Evolutionary conservation across 2,113 vertebrate species (phyloP), one percentile per base, ranked within the genome.

Genomic region (Buteo buteo): DNA sequence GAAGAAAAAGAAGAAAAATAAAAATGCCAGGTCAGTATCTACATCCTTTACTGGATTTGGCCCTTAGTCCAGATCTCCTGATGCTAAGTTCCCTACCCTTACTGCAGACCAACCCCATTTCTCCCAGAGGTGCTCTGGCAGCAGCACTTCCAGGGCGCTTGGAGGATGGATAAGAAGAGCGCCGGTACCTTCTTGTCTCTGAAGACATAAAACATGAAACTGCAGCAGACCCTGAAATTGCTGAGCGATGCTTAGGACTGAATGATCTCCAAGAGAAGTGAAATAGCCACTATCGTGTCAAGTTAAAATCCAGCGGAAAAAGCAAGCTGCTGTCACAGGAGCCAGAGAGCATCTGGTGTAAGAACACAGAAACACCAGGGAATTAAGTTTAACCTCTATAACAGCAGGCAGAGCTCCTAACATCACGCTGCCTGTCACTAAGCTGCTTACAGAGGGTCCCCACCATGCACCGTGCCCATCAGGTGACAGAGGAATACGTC

Each of bases 401-500:
- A 15, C 25, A 36, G 2, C 25, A 64, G 22, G 25, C 11, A 58
- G 58, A 50, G 36, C 42, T 71, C 16, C 36, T 7, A 21, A 21
- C 25, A 55, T 12, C 76, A 16, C 5, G 1, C 40, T 47, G 18
- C 34, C 31, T 36, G 10, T 31, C 77, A 57, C 58, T n/a, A 72
- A 25, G n/a, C n/a, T 7, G 9, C 44, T n/a, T 40, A 32, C 1
- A 3, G 20, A 73, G 36, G 13, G 42, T 58, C 36, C 50, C 31
- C 42, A 31, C 67, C n/a, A 25, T 4, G 11, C 24, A 8, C 57
- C 4, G 15, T 31, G 19, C 42, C 50, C 67, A 21, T 31, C 58
- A 31, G 16, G 20, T 0, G 0, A 25, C 34, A 49, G 40, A 45
- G 15, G n/a, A 65, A 49, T n/a, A 26, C 9, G 0, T 29, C 40